Evolutionary conservation across 1,140 invertebrate species (phyloP).

Genomic region (Laodelphax striatellus): DNA sequence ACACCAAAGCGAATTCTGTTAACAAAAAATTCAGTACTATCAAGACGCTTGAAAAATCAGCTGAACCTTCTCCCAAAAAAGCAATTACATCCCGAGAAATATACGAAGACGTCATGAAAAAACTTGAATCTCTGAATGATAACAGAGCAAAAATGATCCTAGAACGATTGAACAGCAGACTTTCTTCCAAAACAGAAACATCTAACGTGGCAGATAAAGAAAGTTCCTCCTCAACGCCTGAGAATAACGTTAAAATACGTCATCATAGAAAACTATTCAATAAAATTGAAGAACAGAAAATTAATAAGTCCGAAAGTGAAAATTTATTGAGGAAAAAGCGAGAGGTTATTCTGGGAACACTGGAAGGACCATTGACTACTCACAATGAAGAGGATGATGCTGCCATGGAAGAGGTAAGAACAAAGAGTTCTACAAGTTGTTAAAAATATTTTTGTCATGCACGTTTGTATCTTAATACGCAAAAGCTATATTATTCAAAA

Average conservation of each 20-base stretch:
- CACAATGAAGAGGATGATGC: conserved; percentile 46
- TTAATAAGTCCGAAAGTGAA: conserved; percentile 6
- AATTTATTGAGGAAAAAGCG: neutral
- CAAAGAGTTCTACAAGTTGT: neutral
- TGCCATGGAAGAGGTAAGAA: conserved; percentile 45
- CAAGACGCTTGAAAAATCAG: too few relatives aligned
- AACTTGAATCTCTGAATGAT: conserved; percentile 39
- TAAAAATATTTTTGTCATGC: neutral
- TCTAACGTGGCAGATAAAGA: neutral
- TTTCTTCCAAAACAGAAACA: neutral
- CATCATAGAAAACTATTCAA: too few relatives aligned
- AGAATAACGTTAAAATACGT: too few relatives aligned
- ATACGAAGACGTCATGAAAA: conserved; percentile 42
- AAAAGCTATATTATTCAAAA: too few relatives aligned
- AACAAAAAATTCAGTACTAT: too few relatives aligned
- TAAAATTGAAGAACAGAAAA: too few relatives aligned
- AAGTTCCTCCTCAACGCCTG: too few relatives aligned
- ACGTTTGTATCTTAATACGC: too few relatives aligned
- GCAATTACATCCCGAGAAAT: conserved; percentile 39
- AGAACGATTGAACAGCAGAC: conserved; percentile 3
- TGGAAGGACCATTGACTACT: too few relatives aligned
- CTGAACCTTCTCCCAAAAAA: too few relatives aligned
- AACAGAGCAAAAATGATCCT: conserved; percentile 30
- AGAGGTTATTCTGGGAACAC: too few relatives aligned
- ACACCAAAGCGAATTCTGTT: too few relatives aligned